A percentile compares a stretch with the other conserved stretches of the same genome.
These are phyloP conservation scores for Drosophila percnosoma DNA, from an alignment of 2,888 invertebrate species.

Conservation along the genomic window DNA sequence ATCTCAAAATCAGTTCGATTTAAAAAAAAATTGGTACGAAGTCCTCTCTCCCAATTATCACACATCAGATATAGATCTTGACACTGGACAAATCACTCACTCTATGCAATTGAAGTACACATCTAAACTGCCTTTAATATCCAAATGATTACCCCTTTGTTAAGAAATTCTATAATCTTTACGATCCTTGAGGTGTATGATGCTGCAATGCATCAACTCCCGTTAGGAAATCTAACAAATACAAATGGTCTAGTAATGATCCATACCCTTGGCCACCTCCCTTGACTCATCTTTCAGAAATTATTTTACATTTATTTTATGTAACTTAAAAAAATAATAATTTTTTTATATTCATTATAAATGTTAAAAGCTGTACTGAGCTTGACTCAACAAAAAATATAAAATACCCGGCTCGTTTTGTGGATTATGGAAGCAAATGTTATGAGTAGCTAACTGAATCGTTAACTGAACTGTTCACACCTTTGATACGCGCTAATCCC, in stretches of 20 bases:
- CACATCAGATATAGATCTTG: background rate
- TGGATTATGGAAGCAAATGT: background rate
- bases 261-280: background rate
- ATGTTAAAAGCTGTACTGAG: background rate
- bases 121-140: background rate
- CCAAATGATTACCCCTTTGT: too few relatives aligned
- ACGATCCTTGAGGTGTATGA: background rate
- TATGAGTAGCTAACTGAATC: slow-evolving; percentile 1
- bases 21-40: too few relatives aligned
- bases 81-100: background rate
- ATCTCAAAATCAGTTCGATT: background rate
- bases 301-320: background rate
- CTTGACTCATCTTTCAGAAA: background rate
- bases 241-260: background rate
- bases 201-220: background rate
- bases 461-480: slow-evolving; percentile 28
- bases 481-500: slow-evolving; percentile 6
- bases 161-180: background rate
- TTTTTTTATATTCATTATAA: background rate
- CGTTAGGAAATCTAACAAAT: background rate
- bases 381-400: background rate
- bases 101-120: background rate
- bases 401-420: background rate
- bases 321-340: background rate
- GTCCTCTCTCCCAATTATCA: too few relatives aligned